Evolutionary conservation across 2,888 invertebrate species (phyloP), one percentile per base, ranked within the genome.

Genomic region (Drosophila longiperda): DNA sequence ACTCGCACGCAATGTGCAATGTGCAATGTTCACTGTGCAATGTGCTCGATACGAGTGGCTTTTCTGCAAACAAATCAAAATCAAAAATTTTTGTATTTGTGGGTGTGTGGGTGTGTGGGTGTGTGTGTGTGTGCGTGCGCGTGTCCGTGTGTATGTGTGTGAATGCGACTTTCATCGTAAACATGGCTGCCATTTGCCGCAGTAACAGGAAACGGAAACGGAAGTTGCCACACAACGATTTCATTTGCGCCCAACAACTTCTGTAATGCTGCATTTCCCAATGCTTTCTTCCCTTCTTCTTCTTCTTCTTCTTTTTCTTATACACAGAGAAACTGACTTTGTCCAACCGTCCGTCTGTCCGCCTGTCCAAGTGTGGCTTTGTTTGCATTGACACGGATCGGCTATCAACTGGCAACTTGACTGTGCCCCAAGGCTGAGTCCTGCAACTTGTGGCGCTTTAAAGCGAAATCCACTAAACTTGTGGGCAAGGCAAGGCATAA

Each of bases 31-130:
- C 40, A 40, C 9, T 40, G 73, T 75, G 54, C 62, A 68, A 50
- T 53, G 65, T 53, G 63, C 64, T 52, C 62, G 61, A 61, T 74
- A 49, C 57, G 68, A 73, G 66, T 76, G 87, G 78, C 74, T 82
- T 88, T 83, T 45, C 45, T 70, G 89, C 88, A 88, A 87, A 87
- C 90, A 90, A 90, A 90, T 87, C 87, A 87, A 90, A 90, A 90
- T 87, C 87, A 87, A 87, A 87, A 85, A 87, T 88, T 45, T 45
- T 8, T 73, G 75, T 89, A 3, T 45, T 6, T 20, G 20, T 8
- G 45, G 20, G 20, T 42, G n/a, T 42, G 42, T n/a, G 40, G 12
- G 34, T 34, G 34, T 12, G 20, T 42, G 42, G 15, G 7, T 75
- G 76, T 87, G 80, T 89, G 73, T 76, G 87, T 76, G 87, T 86